phyloP scores from a whole-genome alignment of 2,888 invertebrate genomes.

The Fragum whitleyi region DNA sequence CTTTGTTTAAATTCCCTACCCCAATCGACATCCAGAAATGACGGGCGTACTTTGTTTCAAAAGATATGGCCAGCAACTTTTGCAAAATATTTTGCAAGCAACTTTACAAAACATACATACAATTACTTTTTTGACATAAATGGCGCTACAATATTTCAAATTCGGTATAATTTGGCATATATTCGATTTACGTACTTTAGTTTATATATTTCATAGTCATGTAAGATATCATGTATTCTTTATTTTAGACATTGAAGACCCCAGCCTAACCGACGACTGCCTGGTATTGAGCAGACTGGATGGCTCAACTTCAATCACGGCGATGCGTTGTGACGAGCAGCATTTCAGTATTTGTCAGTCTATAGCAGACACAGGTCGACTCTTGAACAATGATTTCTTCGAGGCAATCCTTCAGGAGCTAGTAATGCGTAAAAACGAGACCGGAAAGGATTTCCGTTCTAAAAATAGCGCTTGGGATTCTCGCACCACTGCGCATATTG shows the following conservation, averaged over 20 bases:
- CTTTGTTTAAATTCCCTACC: too few species aligned
- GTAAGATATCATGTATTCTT: too few species aligned
- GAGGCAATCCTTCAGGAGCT: conserved; percentile 12
- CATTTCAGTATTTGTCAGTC: conserved; percentile 10
- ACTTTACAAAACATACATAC: too few species aligned
- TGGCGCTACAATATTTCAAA: too few species aligned
- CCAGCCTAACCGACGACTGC: conserved; percentile 7
- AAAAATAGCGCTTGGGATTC: conserved; percentile 13
- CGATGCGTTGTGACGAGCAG: background rate
- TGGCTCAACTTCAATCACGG: background rate
- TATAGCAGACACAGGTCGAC: background rate
- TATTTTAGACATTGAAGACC: conserved; percentile 7
- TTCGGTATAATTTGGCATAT: too few species aligned
- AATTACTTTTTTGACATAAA: too few species aligned
- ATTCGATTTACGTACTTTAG: too few species aligned
- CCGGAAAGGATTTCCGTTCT: conserved; percentile 12
- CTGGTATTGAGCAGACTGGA: background rate
- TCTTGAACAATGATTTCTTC: background rate
- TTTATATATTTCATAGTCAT: too few species aligned
- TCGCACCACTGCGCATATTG: background rate
- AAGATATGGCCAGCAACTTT: too few species aligned
- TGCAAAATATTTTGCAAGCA: too few species aligned
- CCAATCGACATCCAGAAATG: too few species aligned
- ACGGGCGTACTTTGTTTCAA: too few species aligned
- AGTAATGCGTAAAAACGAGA: background rate